Base-by-base conservation (phyloP, 2,888 invertebrate genomes). In the Thalpophila matura region DNA sequence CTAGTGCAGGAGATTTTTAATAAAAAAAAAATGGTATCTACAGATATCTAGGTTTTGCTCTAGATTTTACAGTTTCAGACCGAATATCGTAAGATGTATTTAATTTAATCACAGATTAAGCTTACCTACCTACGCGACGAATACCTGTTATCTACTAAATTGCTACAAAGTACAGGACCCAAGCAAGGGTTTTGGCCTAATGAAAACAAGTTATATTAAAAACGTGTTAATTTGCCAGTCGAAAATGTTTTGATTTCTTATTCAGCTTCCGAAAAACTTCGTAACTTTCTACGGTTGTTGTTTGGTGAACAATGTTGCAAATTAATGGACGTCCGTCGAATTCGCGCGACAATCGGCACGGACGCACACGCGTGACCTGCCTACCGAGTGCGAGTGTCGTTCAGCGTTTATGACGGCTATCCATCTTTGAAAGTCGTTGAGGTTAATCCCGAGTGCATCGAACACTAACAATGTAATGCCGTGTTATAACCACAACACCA, bases 241-340 rank as follows among this genome's bases (percentile, higher is more conserved):
- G 62, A 80, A 50, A 63, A 57, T 58, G 50, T 33, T 37, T 40
- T 56, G 27, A 67, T 79, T 82, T 83, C 79, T 72, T 82, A 87
- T 89, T 87, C 87, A 84, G 80, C 54, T 60, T 77, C 80, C 84
- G 81, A 83, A 80, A 74, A 50, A 47, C 66, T 65, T 69, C 68
- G 74, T 82, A 84, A 89, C 88, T 89, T 91, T 91, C 89, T 87
- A 89, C 78, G 73, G 74, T 81, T 89, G 85, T 84, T 85, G 68
- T 87, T 86, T 79, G 79, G 83, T 78, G 81, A 81, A 91, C 90
- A 91, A 89, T 91, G 91, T 92, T 88, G 91, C 89, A 85, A 90
- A 90, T 86, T 78, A 80, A 85, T 83, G 83, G 81, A 79, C 70
- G 71, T 59, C 80, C 62, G 77, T 85, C 88, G 84, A 91, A 91